These are phyloP conservation scores for Onthophagus sagittarius DNA, from an alignment of 2,888 invertebrate species.

Conservation along the genomic window DNA sequence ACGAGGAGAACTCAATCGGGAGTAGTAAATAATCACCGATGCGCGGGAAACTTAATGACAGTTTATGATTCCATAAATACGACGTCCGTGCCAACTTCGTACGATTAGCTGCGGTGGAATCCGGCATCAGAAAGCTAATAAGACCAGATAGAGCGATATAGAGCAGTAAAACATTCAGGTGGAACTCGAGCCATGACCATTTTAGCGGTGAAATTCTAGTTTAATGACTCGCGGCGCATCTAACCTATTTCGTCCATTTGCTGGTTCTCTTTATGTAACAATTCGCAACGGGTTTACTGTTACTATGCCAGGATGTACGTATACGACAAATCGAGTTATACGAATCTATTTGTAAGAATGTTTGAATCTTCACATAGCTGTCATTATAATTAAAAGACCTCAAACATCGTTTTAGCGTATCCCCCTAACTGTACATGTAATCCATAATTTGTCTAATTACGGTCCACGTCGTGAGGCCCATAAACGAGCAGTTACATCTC, in stretches of 20 bases:
- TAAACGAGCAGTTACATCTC: slow-evolving; percentile 2
- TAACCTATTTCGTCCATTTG: slow-evolving; percentile 6
- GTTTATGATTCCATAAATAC: neutral
- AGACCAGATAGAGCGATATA: slow-evolving; percentile 12
- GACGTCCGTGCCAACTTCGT: neutral
- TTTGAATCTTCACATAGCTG: neutral
- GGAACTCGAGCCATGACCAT: slow-evolving; percentile 12
- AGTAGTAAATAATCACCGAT: neutral
- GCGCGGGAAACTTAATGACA: neutral
- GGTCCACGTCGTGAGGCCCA: slow-evolving; percentile 8
- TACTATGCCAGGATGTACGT: neutral
- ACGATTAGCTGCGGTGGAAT: slow-evolving; percentile 7
- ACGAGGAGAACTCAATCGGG: neutral
- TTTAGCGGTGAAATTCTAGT: slow-evolving; percentile 13
- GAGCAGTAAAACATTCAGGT: slow-evolving; percentile 11
- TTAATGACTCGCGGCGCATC: slow-evolving; percentile 11
- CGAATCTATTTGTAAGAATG: neutral
- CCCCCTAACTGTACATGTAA: slow-evolving; percentile 1
- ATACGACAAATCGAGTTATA: neutral
- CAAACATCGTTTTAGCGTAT: neutral
- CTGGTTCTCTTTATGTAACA: slow-evolving; percentile 8
- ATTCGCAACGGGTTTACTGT: neutral
- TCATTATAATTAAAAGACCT: neutral
- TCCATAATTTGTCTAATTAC: slow-evolving; percentile 10
- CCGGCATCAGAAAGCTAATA: slow-evolving; percentile 9